These are phyloP conservation scores for Megathymus violae DNA, from an alignment of 1,140 invertebrate genomes.

Conservation along the genomic window DNA sequence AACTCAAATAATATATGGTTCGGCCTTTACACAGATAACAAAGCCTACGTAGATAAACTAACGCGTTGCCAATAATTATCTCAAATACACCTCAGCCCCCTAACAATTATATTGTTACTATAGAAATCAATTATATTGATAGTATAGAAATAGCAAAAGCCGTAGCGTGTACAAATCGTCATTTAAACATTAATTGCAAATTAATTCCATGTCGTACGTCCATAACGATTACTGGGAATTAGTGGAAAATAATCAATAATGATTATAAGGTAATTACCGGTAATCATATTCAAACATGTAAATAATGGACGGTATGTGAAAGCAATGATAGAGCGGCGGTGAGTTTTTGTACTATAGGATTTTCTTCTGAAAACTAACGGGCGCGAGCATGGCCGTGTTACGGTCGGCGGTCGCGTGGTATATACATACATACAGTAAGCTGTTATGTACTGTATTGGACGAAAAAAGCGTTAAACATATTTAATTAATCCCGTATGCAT, in stretches of 20 bases:
- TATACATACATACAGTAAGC: too few species aligned
- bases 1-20: too few species aligned
- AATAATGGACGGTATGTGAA: constrained; percentile 19
- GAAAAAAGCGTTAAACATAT: too few species aligned
- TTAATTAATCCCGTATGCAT: too few species aligned
- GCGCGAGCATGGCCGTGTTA: background rate
- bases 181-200: constrained; percentile 29
- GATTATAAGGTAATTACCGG: constrained; percentile 28
- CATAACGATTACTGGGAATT: constrained; percentile 18
- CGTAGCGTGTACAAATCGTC: constrained; percentile 14
- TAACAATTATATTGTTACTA: too few species aligned
- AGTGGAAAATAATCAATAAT: constrained; percentile 31
- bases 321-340: constrained; percentile 5
- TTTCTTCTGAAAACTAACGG: background rate
- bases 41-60: too few species aligned
- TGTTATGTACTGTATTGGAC: too few species aligned
- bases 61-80: too few species aligned
- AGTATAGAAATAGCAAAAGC: background rate
- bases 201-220: constrained; percentile 22
- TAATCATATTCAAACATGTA: constrained; percentile 32
- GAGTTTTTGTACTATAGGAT: constrained; percentile 23
- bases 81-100: too few species aligned
- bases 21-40: too few species aligned
- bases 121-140: too few species aligned
- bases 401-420: too few species aligned